A percentile compares a stretch with the other conserved stretches of the same genome.
These are phyloP conservation scores for Quadroppia sp. DNA, from an alignment of 2,888 invertebrate genomes.

Conservation along the genomic window DNA sequence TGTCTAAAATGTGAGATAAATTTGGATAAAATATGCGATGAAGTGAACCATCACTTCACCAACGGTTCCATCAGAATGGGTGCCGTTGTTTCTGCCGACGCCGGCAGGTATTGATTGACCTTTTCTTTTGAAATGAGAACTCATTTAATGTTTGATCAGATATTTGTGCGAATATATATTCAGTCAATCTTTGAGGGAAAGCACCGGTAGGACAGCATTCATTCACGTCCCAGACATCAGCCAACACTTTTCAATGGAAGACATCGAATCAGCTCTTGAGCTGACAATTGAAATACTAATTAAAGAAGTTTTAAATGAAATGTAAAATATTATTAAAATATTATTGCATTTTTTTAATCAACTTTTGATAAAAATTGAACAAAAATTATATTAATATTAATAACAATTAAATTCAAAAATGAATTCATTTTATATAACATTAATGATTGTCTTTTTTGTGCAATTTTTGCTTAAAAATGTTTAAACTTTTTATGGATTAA, in stretches of 20 bases:
- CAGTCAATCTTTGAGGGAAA: slow-evolving; percentile 16
- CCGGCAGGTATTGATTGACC: slow-evolving; percentile 32
- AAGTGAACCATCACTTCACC: slow-evolving; percentile 24
- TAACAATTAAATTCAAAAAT: slow-evolving; percentile 7
- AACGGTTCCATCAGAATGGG: slow-evolving; percentile 7
- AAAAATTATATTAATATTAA: not conserved
- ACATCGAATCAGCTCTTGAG: slow-evolving; percentile 27
- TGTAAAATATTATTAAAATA: not conserved
- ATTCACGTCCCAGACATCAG: slow-evolving; percentile 38
- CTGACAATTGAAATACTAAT: slow-evolving; percentile 21
- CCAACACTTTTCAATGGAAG: not conserved
- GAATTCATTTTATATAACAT: not conserved
- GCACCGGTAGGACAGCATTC: slow-evolving; percentile 31
- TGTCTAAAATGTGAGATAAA: slow-evolving; percentile 20
- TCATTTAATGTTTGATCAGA: not conserved
- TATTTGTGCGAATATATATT: slow-evolving; percentile 41
- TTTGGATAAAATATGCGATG: slow-evolving; percentile 24
- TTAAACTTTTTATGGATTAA: too few relatives aligned
- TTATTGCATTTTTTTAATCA: not conserved
- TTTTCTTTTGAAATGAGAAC: not conserved
- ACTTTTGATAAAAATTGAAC: not conserved
- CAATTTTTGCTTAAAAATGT: too few relatives aligned
- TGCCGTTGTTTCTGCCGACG: slow-evolving; percentile 25
- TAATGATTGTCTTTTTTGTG: slow-evolving; percentile 16
- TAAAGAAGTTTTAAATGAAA: not conserved